Percentiles rank a stretch among this genome's conserved stretches.
Conservation (phyloP, 1,140 invertebrate species). For the Drosophila micromelanica region DNA sequence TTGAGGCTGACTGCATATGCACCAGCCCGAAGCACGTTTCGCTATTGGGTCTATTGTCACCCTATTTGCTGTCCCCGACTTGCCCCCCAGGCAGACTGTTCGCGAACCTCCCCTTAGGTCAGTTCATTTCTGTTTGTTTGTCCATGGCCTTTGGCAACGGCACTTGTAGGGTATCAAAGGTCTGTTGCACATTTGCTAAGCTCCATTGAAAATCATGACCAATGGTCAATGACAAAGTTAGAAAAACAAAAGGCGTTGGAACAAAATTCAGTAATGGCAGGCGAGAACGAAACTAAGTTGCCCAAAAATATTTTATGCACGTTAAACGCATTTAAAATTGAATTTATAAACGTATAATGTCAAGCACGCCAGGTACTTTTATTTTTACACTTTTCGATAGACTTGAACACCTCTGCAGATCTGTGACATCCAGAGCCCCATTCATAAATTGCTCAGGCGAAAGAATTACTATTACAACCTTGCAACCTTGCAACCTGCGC, state of each 20-base stretch:
- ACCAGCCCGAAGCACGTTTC: neutral
- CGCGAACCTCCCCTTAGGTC: neutral
- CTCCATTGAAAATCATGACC: constrained; percentile 14
- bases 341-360: constrained; percentile 60
- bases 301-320: constrained; percentile 50
- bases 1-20: neutral
- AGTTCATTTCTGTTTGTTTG: constrained; percentile 48
- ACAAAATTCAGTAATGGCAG: constrained; percentile 16
- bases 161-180: constrained; percentile 69
- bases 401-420: constrained; percentile 1
- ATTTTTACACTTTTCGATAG: constrained; percentile 12
- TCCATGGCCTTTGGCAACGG: constrained; percentile 43
- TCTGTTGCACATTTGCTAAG: constrained; percentile 19
- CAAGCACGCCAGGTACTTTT: no score
- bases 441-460: constrained; percentile 62
- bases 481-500: constrained; percentile 3
- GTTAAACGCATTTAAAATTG: constrained; percentile 73
- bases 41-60: neutral
- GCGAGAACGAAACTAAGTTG: constrained; percentile 22
- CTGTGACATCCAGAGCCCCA: constrained; percentile 26
- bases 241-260: constrained; percentile 8
- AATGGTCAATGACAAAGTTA: constrained; percentile 26
- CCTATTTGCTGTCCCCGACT: neutral
- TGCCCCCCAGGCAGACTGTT: neutral
- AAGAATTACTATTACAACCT: constrained; percentile 5